Conservation (phyloP, 2,797 vertebrate species). For the Gouania willdenowi region DNA sequence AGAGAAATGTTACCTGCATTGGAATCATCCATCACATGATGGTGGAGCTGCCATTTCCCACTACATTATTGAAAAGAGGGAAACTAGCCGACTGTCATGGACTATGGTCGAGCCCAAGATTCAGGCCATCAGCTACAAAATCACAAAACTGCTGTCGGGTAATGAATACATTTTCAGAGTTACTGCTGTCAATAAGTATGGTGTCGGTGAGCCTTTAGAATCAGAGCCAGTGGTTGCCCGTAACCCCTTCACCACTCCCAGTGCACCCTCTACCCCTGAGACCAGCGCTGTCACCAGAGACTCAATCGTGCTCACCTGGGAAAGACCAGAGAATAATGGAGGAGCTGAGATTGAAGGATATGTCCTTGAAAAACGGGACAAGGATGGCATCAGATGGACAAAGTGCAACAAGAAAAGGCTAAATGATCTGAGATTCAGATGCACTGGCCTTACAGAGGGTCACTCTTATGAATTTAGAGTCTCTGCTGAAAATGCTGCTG, state of each 20-base stretch:
- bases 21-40: conserved; percentile 94
- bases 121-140: conserved; percentile 90
- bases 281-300: conserved; percentile 83
- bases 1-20: conserved; percentile 89
- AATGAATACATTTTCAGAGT: conserved; percentile 99
- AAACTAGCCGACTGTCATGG: conserved; percentile 94
- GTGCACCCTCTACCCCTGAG: conserved; percentile 88
- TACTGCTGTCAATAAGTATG: conserved; percentile 97
- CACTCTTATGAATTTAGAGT: conserved; percentile 96
- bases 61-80: conserved; percentile 94
- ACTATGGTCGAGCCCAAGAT: conserved; percentile 90
- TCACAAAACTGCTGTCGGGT: conserved; percentile 92
- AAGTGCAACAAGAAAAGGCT: conserved; percentile 93
- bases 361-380: conserved; percentile 96
- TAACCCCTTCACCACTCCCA: conserved; percentile 90
- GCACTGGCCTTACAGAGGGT: conserved; percentile 85
- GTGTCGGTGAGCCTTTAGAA: conserved; percentile 93
- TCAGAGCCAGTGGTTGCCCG: conserved; percentile 87
- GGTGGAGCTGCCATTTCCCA: conserved; percentile 94
- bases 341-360: conserved; percentile 92
- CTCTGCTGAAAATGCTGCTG: conserved; percentile 95
- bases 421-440: conserved; percentile 91
- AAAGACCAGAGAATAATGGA: conserved; percentile 89
- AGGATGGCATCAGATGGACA: conserved; percentile 95
- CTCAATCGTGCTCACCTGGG: conserved; percentile 93